These are phyloP conservation scores for Elanus axillaris DNA, from an alignment of 2,113 vertebrate species.

Conservation along the genomic window DNA sequence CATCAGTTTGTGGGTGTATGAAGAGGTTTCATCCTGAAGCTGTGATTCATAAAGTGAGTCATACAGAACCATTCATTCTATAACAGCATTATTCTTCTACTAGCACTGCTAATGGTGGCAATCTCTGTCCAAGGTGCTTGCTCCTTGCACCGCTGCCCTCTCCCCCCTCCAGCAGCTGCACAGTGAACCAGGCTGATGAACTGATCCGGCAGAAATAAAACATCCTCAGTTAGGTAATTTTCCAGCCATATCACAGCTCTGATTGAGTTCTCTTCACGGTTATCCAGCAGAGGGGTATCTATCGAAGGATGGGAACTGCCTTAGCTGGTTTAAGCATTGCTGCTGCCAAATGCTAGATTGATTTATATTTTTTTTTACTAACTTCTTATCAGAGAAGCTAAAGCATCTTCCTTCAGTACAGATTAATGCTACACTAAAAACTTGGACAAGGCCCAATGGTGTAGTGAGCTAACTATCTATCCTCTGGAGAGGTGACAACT, in stretches of 20 bases:
- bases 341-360: neutral
- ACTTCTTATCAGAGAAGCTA: neutral
- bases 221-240: neutral
- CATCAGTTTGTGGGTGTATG: neutral
- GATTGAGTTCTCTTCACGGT: neutral
- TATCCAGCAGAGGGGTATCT: neutral
- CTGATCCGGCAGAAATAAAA: neutral
- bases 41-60: neutral
- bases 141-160: neutral
- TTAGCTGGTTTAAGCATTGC: neutral
- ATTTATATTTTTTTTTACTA: neutral
- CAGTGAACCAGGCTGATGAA: fast-evolving
- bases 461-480: neutral
- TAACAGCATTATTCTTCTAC: neutral
- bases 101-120: neutral
- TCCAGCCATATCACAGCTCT: neutral
- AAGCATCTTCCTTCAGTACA: neutral
- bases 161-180: neutral
- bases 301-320: neutral
- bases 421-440: neutral
- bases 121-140: constrained; percentile 61
- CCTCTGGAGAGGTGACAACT: neutral
- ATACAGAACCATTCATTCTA: neutral
- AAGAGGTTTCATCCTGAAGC: neutral
- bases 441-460: neutral